A percentile compares a stretch with the other conserved stretches of the same genome.
Conservation (phyloP, 2,888 invertebrate species). For the Agrotis segetum region DNA sequence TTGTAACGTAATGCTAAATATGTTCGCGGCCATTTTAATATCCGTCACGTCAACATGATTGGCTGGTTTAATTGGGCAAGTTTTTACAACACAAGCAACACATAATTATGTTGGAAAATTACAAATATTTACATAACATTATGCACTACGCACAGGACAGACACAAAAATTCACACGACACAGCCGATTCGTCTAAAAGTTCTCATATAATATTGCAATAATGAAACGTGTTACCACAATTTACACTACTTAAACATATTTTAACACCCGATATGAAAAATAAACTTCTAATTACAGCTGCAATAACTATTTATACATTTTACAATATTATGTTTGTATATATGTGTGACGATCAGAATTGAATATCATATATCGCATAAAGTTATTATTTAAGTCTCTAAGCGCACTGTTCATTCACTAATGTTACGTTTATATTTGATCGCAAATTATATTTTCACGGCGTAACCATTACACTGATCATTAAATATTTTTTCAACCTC, state of each 20-base stretch:
- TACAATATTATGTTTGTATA: slow-evolving; percentile 83
- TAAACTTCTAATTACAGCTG: slow-evolving; percentile 91
- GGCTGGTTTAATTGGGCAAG: slow-evolving; percentile 70
- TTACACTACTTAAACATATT: slow-evolving; percentile 89
- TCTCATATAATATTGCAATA: slow-evolving; percentile 84
- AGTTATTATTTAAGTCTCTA: slow-evolving; percentile 82
- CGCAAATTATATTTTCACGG: slow-evolving; percentile 81
- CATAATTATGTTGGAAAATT: slow-evolving; percentile 54
- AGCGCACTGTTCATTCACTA: slow-evolving; percentile 86
- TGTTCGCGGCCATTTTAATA: slow-evolving; percentile 26
- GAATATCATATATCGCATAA: slow-evolving; percentile 78
- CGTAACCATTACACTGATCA: slow-evolving; percentile 74
- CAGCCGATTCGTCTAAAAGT: slow-evolving; percentile 89
- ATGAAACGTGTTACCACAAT: slow-evolving; percentile 87
- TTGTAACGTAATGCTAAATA: slow-evolving; percentile 52
- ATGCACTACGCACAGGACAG: slow-evolving; percentile 84
- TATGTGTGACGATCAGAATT: slow-evolving; percentile 74
- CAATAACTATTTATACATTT: slow-evolving; percentile 91
- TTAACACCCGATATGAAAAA: slow-evolving; percentile 91
- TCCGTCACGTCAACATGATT: slow-evolving; percentile 55
- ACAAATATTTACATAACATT: slow-evolving; percentile 84
- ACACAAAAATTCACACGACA: slow-evolving; percentile 88
- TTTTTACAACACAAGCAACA: slow-evolving; percentile 59
- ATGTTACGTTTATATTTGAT: slow-evolving; percentile 73
- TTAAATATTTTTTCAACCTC: slow-evolving; percentile 75